These are phyloP conservation scores for Platichthys stellatus DNA, from an alignment of 2,113 vertebrate species.

Conservation along the genomic window DNA sequence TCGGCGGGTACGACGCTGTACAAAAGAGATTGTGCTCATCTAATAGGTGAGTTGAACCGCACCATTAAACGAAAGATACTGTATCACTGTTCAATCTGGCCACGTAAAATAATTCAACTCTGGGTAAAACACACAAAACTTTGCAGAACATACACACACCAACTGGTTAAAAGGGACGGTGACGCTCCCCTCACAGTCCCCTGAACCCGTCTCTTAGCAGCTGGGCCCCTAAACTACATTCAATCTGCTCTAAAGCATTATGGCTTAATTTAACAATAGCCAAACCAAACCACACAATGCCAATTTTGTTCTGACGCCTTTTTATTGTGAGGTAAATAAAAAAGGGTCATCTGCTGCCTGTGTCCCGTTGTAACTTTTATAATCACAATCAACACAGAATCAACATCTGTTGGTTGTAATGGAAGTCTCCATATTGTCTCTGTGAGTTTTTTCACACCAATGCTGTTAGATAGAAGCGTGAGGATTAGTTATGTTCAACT, in stretches of 20 bases:
- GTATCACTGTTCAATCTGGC: neutral
- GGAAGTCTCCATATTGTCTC: constrained; percentile 10
- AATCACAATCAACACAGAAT: constrained; percentile 61
- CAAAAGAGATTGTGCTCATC: neutral
- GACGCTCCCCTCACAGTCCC: neutral
- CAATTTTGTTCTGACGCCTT: constrained; percentile 29
- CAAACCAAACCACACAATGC: constrained; percentile 18
- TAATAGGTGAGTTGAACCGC: too few species aligned
- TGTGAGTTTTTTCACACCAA: constrained; percentile 27
- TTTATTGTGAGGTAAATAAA: constrained; percentile 61
- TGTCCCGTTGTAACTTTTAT: constrained; percentile 66
- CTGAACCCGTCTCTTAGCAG: constrained; percentile 27
- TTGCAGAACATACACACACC: neutral
- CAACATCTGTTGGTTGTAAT: constrained; percentile 67
- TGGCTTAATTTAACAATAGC: constrained; percentile 21
- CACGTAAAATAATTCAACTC: neutral
- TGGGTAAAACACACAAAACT: neutral
- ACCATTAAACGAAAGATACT: neutral
- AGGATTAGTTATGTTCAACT: neutral
- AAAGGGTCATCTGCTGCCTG: constrained; percentile 63
- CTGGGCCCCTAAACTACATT: constrained; percentile 40
- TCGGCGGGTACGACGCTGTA: neutral
- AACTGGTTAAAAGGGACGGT: neutral
- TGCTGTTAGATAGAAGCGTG: neutral
- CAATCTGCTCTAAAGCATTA: constrained; percentile 34